These are phyloP conservation scores for Pseudomyrmex pallidus DNA, from an alignment of 1,140 invertebrate genomes.

Conservation along the genomic window DNA sequence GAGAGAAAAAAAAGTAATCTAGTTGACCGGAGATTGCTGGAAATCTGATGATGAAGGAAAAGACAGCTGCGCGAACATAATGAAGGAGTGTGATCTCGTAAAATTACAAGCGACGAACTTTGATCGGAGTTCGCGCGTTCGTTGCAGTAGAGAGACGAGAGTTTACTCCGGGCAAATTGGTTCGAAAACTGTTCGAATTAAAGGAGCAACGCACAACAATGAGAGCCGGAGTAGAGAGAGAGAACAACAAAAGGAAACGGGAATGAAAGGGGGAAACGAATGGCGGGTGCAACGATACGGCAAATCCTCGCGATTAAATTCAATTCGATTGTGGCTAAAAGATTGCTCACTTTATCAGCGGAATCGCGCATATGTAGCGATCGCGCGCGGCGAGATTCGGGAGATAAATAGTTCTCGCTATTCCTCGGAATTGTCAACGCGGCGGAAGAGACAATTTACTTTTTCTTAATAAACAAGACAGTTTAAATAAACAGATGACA, in stretches of 20 bases:
- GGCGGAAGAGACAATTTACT: no score
- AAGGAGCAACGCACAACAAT: constrained; percentile 11
- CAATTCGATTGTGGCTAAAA: constrained; percentile 4
- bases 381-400: neutral
- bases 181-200: constrained; percentile 42
- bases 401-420: constrained; percentile 10
- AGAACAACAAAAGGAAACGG: constrained; percentile 28
- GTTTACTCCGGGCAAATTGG: constrained; percentile 45
- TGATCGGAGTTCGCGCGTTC: neutral
- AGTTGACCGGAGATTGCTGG: neutral
- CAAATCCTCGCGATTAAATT: constrained; percentile 44
- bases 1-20: neutral
- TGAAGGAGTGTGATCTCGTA: neutral
- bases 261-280: constrained; percentile 33
- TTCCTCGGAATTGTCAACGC: neutral
- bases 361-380: neutral
- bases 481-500: constrained; percentile 32
- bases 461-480: no score
- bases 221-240: neutral
- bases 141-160: neutral
- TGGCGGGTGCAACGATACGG: constrained; percentile 24
- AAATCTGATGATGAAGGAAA: neutral
- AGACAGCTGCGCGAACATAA: neutral
- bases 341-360: constrained; percentile 4
- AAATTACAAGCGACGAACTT: constrained; percentile 4